Percentiles rank a stretch among this genome's conserved stretches.
phyloP scores from a whole-genome alignment of 2,888 invertebrate genomes.

The Alentia gelatinosa region DNA sequence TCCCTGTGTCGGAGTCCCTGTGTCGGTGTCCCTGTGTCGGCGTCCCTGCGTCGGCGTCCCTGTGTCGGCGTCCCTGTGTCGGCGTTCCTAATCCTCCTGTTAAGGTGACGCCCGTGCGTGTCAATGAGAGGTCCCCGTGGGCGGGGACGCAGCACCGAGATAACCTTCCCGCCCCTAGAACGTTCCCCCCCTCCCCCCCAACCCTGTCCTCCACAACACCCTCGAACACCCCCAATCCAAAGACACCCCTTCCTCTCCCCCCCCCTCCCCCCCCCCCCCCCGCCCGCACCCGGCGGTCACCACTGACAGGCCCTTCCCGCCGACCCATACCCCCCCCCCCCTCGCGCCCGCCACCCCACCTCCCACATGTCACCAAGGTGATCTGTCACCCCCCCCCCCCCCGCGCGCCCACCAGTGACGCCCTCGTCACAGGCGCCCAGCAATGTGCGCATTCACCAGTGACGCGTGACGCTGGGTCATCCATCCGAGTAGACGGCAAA shows the following conservation, averaged over 20 bases:
- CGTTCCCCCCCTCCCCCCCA: not conserved
- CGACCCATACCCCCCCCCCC: not conserved
- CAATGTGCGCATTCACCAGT: not conserved
- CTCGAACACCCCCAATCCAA: no score
- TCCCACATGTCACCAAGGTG: not conserved
- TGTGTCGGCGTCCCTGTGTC: not conserved
- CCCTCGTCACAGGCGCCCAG: no score
- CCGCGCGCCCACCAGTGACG: no score
- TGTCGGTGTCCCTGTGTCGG: not conserved
- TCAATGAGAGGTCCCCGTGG: constrained; percentile 10
- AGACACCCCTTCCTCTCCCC: not conserved
- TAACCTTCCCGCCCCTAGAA: not conserved
- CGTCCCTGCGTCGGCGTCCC: not conserved
- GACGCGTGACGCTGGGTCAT: not conserved
- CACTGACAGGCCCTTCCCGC: no score
- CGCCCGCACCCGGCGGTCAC: not conserved
- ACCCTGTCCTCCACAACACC: not conserved
- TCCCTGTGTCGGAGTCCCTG: not conserved
- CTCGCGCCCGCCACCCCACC: not conserved
- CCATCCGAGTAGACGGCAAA: no score
- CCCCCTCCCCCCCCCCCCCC: not conserved
- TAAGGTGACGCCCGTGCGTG: not conserved
- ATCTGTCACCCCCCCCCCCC: not conserved
- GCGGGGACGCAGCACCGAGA: not conserved
- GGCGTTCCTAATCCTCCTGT: not conserved